These are phyloP conservation scores for Cottus gobio DNA, from an alignment of 2,113 vertebrate species.

Conservation along the genomic window DNA sequence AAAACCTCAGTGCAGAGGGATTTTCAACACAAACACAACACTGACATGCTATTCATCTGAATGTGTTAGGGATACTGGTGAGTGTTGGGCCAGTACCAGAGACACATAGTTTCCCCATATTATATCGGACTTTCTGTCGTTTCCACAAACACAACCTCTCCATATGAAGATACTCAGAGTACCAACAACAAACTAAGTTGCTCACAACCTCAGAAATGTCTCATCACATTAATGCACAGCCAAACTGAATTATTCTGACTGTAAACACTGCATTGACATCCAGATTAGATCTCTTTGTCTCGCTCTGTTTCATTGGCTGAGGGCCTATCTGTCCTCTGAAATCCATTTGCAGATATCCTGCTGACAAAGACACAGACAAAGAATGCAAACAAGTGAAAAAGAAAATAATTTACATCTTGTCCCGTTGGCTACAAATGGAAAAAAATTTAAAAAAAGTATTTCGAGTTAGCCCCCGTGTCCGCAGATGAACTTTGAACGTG, in stretches of 20 bases:
- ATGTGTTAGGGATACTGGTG: slow-evolving; percentile 23
- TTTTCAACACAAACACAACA: slow-evolving; percentile 25
- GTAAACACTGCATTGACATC: slow-evolving; percentile 1
- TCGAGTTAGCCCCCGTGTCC: neutral
- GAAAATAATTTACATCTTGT: neutral
- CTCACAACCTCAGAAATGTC: neutral
- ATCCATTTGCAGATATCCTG: slow-evolving; percentile 40
- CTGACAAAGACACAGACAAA: neutral
- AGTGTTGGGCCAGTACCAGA: slow-evolving; percentile 4
- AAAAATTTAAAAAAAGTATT: neutral
- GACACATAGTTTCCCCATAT: slow-evolving; percentile 35
- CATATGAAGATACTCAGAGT: neutral
- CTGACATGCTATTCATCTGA: slow-evolving; percentile 12
- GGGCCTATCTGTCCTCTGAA: neutral
- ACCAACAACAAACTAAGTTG: neutral
- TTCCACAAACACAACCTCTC: slow-evolving; percentile 9
- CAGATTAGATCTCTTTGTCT: neutral
- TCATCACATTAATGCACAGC: neutral
- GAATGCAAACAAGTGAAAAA: neutral
- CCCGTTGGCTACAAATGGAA: neutral
- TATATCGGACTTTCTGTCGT: neutral
- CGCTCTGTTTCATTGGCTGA: neutral
- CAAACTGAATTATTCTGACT: neutral
- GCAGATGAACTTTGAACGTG: neutral
- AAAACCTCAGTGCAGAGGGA: slow-evolving; percentile 47